phyloP scores from a whole-genome alignment of 2,113 vertebrate species.

The Collichthys lucidus region DNA sequence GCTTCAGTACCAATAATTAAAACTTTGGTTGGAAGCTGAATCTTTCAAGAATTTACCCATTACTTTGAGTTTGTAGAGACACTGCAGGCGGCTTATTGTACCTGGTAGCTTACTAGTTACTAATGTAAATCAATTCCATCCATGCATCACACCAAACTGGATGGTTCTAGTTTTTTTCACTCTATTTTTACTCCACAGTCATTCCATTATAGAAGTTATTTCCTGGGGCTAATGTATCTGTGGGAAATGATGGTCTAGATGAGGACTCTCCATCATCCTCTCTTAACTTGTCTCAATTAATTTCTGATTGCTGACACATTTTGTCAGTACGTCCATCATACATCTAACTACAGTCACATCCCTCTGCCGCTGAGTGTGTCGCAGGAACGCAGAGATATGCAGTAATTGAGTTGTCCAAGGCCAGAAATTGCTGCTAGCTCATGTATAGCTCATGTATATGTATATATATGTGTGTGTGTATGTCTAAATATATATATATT shows the following conservation, averaged over 20 bases:
- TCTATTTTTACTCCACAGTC: not conserved
- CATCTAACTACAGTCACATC: not conserved
- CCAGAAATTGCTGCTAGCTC: slow-evolving; percentile 18
- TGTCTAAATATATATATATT: too few relatives aligned
- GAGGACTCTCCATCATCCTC: not conserved
- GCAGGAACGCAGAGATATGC: slow-evolving; percentile 16
- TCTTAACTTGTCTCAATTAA: not conserved
- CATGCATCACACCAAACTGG: not conserved
- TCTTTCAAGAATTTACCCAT: not conserved
- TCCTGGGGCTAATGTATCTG: too few relatives aligned
- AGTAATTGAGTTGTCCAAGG: slow-evolving; percentile 34
- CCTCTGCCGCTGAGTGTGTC: slow-evolving; percentile 10
- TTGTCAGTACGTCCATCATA: not conserved
- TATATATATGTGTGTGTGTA: too few relatives aligned
- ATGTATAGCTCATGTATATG: too few relatives aligned
- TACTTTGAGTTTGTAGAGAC: not conserved
- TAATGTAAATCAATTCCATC: not conserved
- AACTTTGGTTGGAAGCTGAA: not conserved
- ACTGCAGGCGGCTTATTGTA: not conserved
- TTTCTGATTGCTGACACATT: not conserved
- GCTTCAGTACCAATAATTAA: too few relatives aligned
- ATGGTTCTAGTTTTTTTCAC: not conserved
- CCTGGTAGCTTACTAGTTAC: not conserved
- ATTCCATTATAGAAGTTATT: not conserved
- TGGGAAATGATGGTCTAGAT: not conserved